These are phyloP conservation scores for Bryconaethiops microstoma DNA, from an alignment of 2,797 vertebrate genomes.

Conservation along the genomic window DNA sequence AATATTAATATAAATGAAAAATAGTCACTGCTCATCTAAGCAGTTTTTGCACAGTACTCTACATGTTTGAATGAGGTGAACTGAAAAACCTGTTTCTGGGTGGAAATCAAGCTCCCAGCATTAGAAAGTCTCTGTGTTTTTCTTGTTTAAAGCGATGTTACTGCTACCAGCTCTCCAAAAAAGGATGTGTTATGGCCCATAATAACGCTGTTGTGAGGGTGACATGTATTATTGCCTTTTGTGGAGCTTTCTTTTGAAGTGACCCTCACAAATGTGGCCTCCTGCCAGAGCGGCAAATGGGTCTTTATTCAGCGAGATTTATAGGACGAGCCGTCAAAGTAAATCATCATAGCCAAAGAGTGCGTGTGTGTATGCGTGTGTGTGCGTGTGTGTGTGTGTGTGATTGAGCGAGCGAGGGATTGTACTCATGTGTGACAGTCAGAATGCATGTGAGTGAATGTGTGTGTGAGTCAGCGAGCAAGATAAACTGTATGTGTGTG, in stretches of 20 bases:
- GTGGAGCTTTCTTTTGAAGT: conserved; percentile 31
- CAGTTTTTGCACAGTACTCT: too few relatives aligned
- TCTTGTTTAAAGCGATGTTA: neutral
- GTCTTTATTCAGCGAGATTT: conserved; percentile 47
- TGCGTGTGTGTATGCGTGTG: neutral
- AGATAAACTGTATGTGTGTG: neutral
- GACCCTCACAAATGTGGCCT: conserved; percentile 49
- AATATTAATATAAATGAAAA: too few relatives aligned
- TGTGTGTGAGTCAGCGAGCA: neutral
- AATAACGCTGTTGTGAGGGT: conserved; percentile 27
- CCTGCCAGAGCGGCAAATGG: conserved; percentile 46
- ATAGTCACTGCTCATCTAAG: too few relatives aligned
- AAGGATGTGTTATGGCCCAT: conserved; percentile 12
- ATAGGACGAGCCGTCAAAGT: conserved; percentile 44
- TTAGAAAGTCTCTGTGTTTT: neutral
- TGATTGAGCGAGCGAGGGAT: neutral
- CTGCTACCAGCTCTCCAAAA: neutral
- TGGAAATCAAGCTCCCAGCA: neutral
- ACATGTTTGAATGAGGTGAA: too few relatives aligned
- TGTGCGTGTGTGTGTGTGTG: neutral
- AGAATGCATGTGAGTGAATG: neutral
- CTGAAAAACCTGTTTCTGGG: too few relatives aligned
- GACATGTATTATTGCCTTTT: conserved; percentile 40
- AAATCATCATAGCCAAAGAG: conserved; percentile 40
- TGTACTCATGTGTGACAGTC: neutral